phyloP scores from a whole-genome alignment of 2,113 vertebrate species.

The Alouatta palliata region DNA sequence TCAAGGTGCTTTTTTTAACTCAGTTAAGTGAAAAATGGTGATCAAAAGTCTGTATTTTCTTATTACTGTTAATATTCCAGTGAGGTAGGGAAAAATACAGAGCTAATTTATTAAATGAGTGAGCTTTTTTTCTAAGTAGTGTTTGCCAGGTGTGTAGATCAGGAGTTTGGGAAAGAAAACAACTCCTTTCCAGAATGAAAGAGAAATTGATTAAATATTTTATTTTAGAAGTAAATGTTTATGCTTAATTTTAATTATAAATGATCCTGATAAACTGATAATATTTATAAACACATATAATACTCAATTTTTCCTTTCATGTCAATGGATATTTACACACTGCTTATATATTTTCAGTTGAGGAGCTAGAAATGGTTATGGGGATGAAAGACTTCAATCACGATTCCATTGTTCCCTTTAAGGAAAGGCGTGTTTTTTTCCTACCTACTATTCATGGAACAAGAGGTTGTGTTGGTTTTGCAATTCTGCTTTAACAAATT shows the following conservation, averaged over 20 bases:
- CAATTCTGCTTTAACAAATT: neutral
- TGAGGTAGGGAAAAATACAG: neutral
- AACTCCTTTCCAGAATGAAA: neutral
- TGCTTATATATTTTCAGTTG: neutral
- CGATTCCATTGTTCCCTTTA: neutral
- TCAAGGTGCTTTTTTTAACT: neutral
- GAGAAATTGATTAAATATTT: neutral
- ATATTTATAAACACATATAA: neutral
- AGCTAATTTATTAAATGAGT: neutral
- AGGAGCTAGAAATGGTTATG: neutral
- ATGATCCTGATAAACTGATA: neutral
- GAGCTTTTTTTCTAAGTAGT: neutral
- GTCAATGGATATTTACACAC: neutral
- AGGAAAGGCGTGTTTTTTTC: neutral
- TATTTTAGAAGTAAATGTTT: neutral
- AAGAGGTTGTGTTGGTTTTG: neutral
- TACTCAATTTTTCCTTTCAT: neutral
- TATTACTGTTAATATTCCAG: neutral
- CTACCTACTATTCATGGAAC: neutral
- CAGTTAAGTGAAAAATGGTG: neutral
- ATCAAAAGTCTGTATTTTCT: neutral
- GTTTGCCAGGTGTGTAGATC: neutral
- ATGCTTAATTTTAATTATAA: conserved; percentile 7
- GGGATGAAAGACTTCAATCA: neutral
- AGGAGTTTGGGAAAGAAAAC: neutral